Percentiles rank a stretch among this genome's conserved stretches.
These are phyloP conservation scores for Elephas maximus DNA, from an alignment of 2,113 vertebrate species.

Conservation along the genomic window DNA sequence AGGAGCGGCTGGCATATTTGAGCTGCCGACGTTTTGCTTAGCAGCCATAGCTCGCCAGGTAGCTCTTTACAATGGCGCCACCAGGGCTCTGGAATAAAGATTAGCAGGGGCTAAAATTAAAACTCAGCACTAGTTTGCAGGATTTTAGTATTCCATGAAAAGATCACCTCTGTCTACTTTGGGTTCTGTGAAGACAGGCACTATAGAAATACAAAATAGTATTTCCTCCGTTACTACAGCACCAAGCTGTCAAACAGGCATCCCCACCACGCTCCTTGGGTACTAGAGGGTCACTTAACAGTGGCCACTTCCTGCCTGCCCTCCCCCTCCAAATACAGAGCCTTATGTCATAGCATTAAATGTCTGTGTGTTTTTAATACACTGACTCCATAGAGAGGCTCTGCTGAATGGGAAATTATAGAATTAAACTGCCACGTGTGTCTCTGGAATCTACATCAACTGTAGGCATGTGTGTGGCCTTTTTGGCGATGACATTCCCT, in stretches of 20 bases:
- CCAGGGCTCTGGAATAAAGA: too few species aligned
- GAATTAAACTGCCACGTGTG: accelerated
- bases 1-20: too few species aligned
- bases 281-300: neutral
- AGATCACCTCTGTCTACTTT: neutral
- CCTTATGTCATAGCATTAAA: neutral
- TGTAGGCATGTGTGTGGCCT: accelerated
- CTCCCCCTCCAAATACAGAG: neutral
- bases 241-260: neutral
- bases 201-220: neutral
- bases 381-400: accelerated
- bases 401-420: neutral
- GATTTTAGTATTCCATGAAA: neutral
- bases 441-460: neutral
- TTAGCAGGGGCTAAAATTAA: neutral
- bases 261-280: neutral
- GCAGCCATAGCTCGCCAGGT: too few species aligned
- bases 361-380: neutral
- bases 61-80: too few species aligned
- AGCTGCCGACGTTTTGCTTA: too few species aligned
- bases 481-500: accelerated
- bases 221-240: accelerated
- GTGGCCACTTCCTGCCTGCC: too few species aligned
- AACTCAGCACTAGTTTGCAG: neutral
- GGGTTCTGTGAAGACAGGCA: neutral